These are phyloP conservation scores for Ormyrus thymus DNA, from an alignment of 2,888 invertebrate species.

Conservation along the genomic window DNA sequence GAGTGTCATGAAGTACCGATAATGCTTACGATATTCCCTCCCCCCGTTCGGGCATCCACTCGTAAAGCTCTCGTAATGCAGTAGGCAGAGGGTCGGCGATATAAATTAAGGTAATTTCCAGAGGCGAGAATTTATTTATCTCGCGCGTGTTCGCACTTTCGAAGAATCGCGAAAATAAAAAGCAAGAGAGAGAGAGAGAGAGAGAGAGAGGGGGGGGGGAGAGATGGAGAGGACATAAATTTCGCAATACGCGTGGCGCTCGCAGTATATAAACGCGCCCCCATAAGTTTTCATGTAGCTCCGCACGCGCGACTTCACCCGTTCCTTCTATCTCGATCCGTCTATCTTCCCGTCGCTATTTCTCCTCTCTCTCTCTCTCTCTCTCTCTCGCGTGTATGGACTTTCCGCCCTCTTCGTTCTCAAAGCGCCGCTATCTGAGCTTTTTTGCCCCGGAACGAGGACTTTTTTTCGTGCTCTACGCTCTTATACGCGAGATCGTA, in stretches of 20 bases:
- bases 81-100: conserved; percentile 5
- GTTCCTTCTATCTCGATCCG: not conserved
- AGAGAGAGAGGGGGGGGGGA: not conserved
- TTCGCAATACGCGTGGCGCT: not conserved
- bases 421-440: not conserved
- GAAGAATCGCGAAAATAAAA: not conserved
- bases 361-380: not conserved
- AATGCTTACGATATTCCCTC: not conserved
- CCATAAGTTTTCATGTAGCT: conserved; percentile 32
- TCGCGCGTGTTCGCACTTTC: not conserved
- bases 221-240: conserved; percentile 32
- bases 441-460: not conserved
- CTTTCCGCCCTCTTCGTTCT: not conserved
- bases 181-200: not conserved
- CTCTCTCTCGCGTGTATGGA: not conserved
- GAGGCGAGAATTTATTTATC: not conserved
- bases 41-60: not conserved
- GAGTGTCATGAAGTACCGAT: conserved; percentile 32
- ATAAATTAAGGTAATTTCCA: conserved; percentile 34
- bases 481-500: conserved; percentile 18
- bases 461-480: not conserved
- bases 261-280: not conserved
- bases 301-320: conserved; percentile 30
- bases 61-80: conserved; percentile 12
- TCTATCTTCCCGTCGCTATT: not conserved